A percentile compares a stretch with the other conserved stretches of the same genome.
These are phyloP conservation scores for Chiroxiphia lanceolata DNA, from an alignment of 2,797 vertebrate genomes.

Conservation along the genomic window DNA sequence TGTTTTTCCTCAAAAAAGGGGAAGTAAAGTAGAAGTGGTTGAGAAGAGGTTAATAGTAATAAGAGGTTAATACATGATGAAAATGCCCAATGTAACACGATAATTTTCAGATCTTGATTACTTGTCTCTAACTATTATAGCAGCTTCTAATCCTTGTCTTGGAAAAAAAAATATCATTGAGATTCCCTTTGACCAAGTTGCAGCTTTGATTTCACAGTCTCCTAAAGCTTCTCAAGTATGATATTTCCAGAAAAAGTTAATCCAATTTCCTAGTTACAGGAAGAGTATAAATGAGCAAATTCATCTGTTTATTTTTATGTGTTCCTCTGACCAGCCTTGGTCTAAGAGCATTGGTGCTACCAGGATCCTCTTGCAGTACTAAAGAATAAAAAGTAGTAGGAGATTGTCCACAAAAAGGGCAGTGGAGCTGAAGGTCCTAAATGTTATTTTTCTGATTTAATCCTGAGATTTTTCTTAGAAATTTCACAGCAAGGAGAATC, in stretches of 20 bases:
- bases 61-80: not conserved
- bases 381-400: not conserved
- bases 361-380: not conserved
- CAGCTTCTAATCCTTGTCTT: not conserved
- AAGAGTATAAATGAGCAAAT: not conserved
- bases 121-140: not conserved
- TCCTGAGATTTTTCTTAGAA: not conserved
- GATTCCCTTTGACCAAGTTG: not conserved
- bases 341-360: not conserved
- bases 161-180: rapidly evolving
- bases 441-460: not conserved
- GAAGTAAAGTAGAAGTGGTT: not conserved
- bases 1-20: not conserved
- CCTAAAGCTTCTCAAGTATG: not conserved
- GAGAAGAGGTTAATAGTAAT: not conserved
- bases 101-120: not conserved
- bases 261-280: not conserved
- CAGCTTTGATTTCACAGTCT: not conserved
- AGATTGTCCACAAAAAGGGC: not conserved
- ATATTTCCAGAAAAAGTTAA: not conserved
- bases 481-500: rapidly evolving
- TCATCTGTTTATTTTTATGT: rapidly evolving
- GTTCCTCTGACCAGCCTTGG: not conserved
- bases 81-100: not conserved
- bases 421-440: not conserved